Conservation (phyloP, 2,113 vertebrate species). For the Haliaeetus leucogaster region DNA sequence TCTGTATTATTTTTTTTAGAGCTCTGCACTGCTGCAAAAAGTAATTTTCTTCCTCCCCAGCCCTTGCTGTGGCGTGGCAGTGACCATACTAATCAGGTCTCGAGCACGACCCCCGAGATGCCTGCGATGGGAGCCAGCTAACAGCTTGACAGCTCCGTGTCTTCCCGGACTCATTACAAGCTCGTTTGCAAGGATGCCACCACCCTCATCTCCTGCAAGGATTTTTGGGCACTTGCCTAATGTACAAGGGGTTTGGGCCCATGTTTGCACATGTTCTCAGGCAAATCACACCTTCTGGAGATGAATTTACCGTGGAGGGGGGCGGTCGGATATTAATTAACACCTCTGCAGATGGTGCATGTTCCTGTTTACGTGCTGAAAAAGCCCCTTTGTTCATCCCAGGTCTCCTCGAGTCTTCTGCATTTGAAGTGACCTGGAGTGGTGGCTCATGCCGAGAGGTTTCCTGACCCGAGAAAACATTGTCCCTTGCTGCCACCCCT, state of each 20-base stretch:
- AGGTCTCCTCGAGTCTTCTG: fast-evolving
- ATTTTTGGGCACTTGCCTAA: background rate
- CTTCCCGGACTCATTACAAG: background rate
- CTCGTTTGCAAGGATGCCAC: background rate
- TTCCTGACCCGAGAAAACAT: fast-evolving
- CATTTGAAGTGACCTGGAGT: fast-evolving
- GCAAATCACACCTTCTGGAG: background rate
- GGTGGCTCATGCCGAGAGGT: fast-evolving
- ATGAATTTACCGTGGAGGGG: fast-evolving
- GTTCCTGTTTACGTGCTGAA: background rate
- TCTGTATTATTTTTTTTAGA: background rate
- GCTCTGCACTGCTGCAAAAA: background rate
- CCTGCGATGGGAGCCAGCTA: background rate
- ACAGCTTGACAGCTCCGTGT: background rate
- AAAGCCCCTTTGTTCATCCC: background rate
- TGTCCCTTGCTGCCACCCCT: background rate
- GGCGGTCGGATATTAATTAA: background rate
- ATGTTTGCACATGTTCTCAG: background rate
- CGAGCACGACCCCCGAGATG: fast-evolving
- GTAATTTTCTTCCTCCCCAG: background rate
- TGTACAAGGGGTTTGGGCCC: background rate
- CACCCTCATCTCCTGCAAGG: background rate
- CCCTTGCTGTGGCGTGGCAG: background rate
- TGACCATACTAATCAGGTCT: background rate
- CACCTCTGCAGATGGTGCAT: fast-evolving